A percentile compares a stretch with the other conserved stretches of the same genome.
These are phyloP conservation scores for Maccullochella peelii DNA, from an alignment of 2,113 vertebrate species.

Conservation along the genomic window DNA sequence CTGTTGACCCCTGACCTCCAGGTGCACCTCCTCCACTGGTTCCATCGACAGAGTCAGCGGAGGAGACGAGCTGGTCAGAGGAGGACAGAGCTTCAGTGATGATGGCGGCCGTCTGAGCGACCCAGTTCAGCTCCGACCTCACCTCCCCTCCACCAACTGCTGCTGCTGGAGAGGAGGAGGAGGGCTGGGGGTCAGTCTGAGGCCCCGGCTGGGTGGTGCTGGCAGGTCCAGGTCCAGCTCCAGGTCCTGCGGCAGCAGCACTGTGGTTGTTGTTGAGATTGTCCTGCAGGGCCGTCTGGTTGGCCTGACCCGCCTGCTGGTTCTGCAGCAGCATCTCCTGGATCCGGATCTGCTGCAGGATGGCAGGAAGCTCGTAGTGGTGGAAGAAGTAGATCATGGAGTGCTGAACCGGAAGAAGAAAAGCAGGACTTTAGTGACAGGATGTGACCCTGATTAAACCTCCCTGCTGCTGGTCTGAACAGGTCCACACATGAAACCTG, in stretches of 20 bases:
- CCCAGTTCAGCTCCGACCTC: slow-evolving; percentile 87
- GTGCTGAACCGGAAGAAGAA: slow-evolving; percentile 82
- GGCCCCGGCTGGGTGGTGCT: not conserved
- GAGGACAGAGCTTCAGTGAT: slow-evolving; percentile 87
- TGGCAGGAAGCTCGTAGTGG: slow-evolving; percentile 97
- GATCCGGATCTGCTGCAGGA: slow-evolving; percentile 96
- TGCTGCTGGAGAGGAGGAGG: not conserved
- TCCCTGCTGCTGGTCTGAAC: too few species aligned
- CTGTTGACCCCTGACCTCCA: slow-evolving; percentile 5
- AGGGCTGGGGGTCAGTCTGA: slow-evolving; percentile 50
- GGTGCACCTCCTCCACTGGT: not conserved
- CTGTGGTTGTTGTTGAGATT: slow-evolving; percentile 95
- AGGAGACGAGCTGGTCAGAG: slow-evolving; percentile 42
- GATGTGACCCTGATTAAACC: not conserved
- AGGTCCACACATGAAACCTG: too few species aligned
- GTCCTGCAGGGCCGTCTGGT: slow-evolving; percentile 92
- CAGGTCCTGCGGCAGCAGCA: rapidly evolving
- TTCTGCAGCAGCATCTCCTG: slow-evolving; percentile 97
- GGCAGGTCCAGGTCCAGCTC: not conserved
- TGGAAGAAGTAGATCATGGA: slow-evolving; percentile 99
- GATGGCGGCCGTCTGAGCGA: slow-evolving; percentile 90
- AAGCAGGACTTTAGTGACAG: not conserved
- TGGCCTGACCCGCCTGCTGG: slow-evolving; percentile 90
- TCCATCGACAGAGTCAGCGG: rapidly evolving
- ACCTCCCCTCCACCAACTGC: slow-evolving; percentile 46